Conservation (phyloP, 1,140 invertebrate genomes). For the Drosophila oshimai region DNA sequence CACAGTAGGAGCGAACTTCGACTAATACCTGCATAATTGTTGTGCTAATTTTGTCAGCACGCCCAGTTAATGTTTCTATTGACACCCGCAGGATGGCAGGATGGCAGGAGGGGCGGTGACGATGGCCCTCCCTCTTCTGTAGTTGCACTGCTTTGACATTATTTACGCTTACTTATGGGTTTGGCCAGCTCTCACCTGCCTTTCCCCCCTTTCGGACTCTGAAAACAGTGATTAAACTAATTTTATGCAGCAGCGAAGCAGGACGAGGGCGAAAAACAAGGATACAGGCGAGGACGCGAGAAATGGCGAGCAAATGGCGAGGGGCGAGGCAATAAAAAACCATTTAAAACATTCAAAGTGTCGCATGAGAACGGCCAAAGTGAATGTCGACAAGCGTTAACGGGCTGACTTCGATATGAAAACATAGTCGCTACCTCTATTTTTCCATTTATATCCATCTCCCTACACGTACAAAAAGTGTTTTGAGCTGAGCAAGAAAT, state of each 20-base stretch:
- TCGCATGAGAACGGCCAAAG: constrained; percentile 59
- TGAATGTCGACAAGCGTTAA: constrained; percentile 51
- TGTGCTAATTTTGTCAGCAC: constrained; percentile 76
- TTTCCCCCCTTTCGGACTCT: constrained; percentile 22
- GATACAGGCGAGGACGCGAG: constrained; percentile 6
- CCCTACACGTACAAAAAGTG: neutral
- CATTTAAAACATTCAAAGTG: constrained; percentile 81
- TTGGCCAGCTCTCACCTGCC: constrained; percentile 41
- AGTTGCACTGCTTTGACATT: constrained; percentile 76
- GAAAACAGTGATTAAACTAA: constrained; percentile 80
- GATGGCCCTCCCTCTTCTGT: constrained; percentile 2
- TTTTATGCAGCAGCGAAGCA: constrained; percentile 64
- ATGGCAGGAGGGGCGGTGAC: neutral
- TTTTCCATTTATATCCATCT: constrained; percentile 25
- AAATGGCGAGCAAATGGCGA: constrained; percentile 13
- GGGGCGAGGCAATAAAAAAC: constrained; percentile 61
- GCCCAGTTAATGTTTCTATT: constrained; percentile 79
- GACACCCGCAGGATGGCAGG: constrained; percentile 47
- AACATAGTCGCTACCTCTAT: constrained; percentile 14
- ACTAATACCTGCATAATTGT: constrained; percentile 77
- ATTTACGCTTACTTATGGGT: constrained; percentile 77
- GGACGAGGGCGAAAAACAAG: constrained; percentile 35
- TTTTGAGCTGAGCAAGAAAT: fast-evolving
- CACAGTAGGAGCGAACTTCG: constrained; percentile 45
- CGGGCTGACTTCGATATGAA: constrained; percentile 57